A percentile compares a stretch with the other conserved stretches of the same genome.
Conservation (phyloP, 2,888 invertebrate species). For the Tetheella fluctuosa region DNA sequence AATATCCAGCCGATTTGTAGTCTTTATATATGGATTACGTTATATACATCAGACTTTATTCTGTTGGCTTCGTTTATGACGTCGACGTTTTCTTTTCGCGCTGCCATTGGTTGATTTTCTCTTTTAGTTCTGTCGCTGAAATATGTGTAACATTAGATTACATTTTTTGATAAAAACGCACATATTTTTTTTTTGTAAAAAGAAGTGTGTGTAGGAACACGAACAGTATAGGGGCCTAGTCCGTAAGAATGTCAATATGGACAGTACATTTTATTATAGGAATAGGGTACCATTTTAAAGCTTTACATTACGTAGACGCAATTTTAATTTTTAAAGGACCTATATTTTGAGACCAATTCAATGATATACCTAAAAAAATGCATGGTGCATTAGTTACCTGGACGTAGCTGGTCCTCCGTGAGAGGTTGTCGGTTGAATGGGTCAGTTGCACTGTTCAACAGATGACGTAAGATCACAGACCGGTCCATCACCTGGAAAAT, state of each 20-base stretch:
- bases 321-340: too few relatives aligned
- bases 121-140: slow-evolving; percentile 92
- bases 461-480: slow-evolving; percentile 95
- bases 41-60: slow-evolving; percentile 80
- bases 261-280: too few relatives aligned
- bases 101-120: slow-evolving; percentile 94
- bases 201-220: too few relatives aligned
- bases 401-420: slow-evolving; percentile 95
- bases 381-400: slow-evolving; percentile 83
- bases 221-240: too few relatives aligned
- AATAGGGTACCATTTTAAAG: too few relatives aligned
- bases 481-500: slow-evolving; percentile 92
- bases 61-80: slow-evolving; percentile 67
- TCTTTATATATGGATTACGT: slow-evolving; percentile 69
- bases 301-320: too few relatives aligned
- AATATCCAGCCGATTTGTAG: slow-evolving; percentile 59
- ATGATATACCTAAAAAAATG: too few relatives aligned
- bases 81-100: slow-evolving; percentile 87
- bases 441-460: slow-evolving; percentile 98
- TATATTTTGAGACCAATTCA: too few relatives aligned
- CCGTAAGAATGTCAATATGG: too few relatives aligned
- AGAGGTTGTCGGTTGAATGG: slow-evolving; percentile 98
- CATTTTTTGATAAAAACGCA: neutral
- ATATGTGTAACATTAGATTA: slow-evolving; percentile 31
- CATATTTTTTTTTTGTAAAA: too few relatives aligned